phyloP scores from a whole-genome alignment of 2,888 invertebrate species.

The Tridacna crocea region DNA sequence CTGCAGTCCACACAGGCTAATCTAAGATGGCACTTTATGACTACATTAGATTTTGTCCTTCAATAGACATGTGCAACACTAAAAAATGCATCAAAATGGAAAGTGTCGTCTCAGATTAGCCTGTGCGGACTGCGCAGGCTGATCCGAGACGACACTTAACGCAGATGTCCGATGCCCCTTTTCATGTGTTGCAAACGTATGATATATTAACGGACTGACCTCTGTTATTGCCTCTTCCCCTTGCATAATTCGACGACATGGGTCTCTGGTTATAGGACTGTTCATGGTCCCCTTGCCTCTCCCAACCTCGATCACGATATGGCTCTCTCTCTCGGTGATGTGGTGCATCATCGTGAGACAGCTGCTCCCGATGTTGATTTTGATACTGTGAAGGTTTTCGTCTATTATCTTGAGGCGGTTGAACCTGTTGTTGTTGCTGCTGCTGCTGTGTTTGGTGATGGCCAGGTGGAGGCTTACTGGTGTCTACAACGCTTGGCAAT shows the following conservation, averaged over 20 bases:
- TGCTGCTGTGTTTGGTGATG: constrained; percentile 57
- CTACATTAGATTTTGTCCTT: no score
- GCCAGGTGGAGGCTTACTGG: constrained; percentile 57
- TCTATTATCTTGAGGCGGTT: constrained; percentile 44
- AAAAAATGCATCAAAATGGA: no score
- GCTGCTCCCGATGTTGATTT: constrained; percentile 46
- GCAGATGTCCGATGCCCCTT: no score
- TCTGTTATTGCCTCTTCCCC: constrained; percentile 71
- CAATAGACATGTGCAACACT: no score
- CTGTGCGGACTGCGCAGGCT: no score
- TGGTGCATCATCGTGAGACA: constrained; percentile 12
- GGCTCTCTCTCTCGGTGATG: constrained; percentile 33
- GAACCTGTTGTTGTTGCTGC: constrained; percentile 58
- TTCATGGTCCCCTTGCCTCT: constrained; percentile 19
- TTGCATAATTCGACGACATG: constrained; percentile 62
- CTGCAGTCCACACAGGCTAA: no score
- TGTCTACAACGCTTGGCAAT: constrained; percentile 62
- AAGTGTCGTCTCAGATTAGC: no score
- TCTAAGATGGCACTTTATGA: no score
- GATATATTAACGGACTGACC: not conserved
- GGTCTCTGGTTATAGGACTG: constrained; percentile 44
- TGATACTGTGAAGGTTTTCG: constrained; percentile 37
- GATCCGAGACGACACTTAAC: no score
- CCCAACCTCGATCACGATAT: constrained; percentile 27
- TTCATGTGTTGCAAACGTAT: no score